A percentile compares a stretch with the other conserved stretches of the same genome.
phyloP scores from a whole-genome alignment of 1,140 invertebrate genomes.

The Mizuhopecten yessoensis region DNA sequence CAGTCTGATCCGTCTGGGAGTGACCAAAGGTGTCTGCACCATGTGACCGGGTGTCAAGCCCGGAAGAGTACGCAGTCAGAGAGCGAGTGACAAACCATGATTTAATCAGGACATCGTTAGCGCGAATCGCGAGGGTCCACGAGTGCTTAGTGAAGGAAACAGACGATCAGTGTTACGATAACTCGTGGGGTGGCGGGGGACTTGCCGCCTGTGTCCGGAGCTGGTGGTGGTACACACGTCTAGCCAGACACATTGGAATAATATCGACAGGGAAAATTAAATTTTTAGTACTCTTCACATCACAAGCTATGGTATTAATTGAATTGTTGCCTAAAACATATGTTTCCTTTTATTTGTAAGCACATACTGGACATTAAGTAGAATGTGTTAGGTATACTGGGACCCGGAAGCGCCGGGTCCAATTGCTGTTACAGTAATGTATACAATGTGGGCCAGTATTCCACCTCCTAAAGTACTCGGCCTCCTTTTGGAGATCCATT shows the following conservation, averaged over 20 bases:
- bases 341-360: constrained; percentile 31
- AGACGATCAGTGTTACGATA: not conserved
- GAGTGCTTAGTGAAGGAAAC: constrained; percentile 28
- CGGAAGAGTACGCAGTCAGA: not conserved
- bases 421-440: too few relatives aligned
- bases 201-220: not conserved
- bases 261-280: not conserved
- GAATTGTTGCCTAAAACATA: not conserved
- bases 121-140: constrained; percentile 16
- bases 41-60: not conserved
- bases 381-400: too few relatives aligned
- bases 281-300: not conserved
- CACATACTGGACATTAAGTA: not conserved
- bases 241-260: not conserved
- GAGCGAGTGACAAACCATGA: constrained; percentile 3
- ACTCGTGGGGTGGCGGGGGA: not conserved
- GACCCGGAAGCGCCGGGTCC: too few relatives aligned
- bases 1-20: not conserved
- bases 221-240: not conserved
- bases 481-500: too few relatives aligned
- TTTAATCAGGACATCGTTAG: constrained; percentile 30
- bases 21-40: not conserved
- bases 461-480: too few relatives aligned
- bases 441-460: too few relatives aligned
- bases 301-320: not conserved